phyloP scores from a whole-genome alignment of 2,113 vertebrate genomes.

The Piaya cayana region DNA sequence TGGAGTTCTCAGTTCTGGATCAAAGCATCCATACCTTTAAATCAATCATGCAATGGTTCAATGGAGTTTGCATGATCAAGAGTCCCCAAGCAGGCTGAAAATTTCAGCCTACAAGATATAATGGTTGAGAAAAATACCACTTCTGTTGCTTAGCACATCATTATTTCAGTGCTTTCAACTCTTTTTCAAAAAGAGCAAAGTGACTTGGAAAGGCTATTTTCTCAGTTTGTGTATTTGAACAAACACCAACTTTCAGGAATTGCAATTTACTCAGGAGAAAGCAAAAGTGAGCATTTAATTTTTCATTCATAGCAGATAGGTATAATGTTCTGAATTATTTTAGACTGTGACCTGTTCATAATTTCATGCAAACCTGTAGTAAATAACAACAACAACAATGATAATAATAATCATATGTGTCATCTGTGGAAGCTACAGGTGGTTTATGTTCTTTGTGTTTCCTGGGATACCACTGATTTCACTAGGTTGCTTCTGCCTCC shows the following conservation, averaged over 20 bases:
- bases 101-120: not conserved
- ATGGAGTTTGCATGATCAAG: not conserved
- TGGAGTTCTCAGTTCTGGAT: not conserved
- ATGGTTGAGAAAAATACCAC: not conserved
- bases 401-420: not conserved
- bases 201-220: not conserved
- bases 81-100: not conserved
- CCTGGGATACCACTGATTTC: not conserved
- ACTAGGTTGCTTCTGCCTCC: not conserved
- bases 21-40: not conserved
- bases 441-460: not conserved
- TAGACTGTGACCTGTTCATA: not conserved
- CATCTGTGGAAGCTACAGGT: not conserved
- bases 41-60: not conserved
- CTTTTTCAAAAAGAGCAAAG: not conserved
- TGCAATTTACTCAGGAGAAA: not conserved
- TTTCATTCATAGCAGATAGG: not conserved
- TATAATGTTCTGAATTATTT: not conserved
- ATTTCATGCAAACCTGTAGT: not conserved
- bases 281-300: not conserved
- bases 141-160: not conserved
- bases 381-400: not conserved
- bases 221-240: not conserved
- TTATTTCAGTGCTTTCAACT: not conserved
- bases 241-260: not conserved